Percentiles rank a stretch among this genome's conserved stretches.
These are phyloP conservation scores for Acrobasis consociella DNA, from an alignment of 2,888 invertebrate genomes.

Conservation along the genomic window DNA sequence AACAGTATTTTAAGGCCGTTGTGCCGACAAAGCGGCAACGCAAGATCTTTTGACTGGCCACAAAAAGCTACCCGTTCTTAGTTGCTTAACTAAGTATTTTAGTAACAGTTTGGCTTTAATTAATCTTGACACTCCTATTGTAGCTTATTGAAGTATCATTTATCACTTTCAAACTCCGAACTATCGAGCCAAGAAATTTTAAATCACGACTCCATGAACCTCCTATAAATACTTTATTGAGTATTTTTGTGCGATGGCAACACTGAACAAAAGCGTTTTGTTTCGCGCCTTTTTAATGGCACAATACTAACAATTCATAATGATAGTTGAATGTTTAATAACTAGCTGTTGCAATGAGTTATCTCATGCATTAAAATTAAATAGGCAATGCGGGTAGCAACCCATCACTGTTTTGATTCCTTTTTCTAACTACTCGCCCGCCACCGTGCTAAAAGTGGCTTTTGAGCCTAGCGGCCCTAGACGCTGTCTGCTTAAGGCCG, in stretches of 20 bases:
- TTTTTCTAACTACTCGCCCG: no score
- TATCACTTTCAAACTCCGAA: constrained; percentile 68
- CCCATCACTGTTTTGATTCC: no score
- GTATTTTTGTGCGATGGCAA: constrained; percentile 51
- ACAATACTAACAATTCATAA: constrained; percentile 35
- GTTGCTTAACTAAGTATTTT: constrained; percentile 77
- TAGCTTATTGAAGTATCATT: constrained; percentile 66
- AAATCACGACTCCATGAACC: constrained; percentile 46
- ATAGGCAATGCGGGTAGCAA: no score
- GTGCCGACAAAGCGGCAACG: constrained; percentile 26
- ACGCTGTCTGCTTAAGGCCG: no score
- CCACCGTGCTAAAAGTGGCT: no score
- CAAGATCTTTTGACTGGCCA: constrained; percentile 39
- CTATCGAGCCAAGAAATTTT: constrained; percentile 60
- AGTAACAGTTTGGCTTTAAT: constrained; percentile 73
- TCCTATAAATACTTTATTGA: constrained; percentile 46
- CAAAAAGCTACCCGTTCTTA: constrained; percentile 63
- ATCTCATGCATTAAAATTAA: neutral
- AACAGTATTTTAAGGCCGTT: constrained; percentile 37
- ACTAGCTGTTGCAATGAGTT: neutral
- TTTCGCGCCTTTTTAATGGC: constrained; percentile 41
- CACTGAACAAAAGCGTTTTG: constrained; percentile 49
- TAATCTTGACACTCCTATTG: constrained; percentile 77
- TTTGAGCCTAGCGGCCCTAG: no score
- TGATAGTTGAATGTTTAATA: constrained; percentile 35